A percentile compares a stretch with the other conserved stretches of the same genome.
These are phyloP conservation scores for Antrozous pallidus DNA, from an alignment of 2,797 vertebrate species.

Conservation along the genomic window DNA sequence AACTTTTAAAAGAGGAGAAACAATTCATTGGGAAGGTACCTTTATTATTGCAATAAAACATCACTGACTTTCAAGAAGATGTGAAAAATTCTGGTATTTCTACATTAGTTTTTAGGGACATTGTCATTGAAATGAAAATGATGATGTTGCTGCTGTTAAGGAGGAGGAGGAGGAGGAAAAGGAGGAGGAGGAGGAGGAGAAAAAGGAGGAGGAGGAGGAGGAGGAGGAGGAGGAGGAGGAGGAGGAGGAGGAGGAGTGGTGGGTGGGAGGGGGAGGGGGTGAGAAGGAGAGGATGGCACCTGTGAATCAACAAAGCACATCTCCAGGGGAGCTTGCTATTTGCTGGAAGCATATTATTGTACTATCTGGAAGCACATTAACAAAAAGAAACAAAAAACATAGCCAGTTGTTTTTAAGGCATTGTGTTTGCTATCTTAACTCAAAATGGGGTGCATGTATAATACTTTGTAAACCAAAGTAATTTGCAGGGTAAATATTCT, in stretches of 20 bases:
- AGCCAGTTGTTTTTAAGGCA: neutral
- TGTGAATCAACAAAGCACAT: neutral
- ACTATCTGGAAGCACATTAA: neutral
- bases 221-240: no score
- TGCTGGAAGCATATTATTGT: neutral
- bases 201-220: neutral
- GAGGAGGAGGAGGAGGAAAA: rapidly evolving
- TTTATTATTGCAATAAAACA: constrained; percentile 21
- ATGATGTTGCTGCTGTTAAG: no score
- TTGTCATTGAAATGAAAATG: neutral
- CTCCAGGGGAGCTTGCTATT: neutral
- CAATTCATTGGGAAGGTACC: neutral
- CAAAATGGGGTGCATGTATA: constrained; percentile 7
- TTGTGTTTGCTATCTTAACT: neutral
- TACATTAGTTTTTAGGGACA: neutral
- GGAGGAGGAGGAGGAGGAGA: neutral
- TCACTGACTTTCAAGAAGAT: neutral
- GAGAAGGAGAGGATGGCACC: no score
- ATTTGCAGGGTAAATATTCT: neutral
- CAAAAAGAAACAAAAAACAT: neutral
- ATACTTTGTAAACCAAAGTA: constrained; percentile 5
- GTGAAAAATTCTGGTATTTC: neutral
- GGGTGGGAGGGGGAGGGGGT: no score
- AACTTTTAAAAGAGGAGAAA: neutral
- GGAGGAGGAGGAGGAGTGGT: neutral